Conservation (phyloP, 2,797 vertebrate genomes). For the Hyperoplus immaculatus region DNA sequence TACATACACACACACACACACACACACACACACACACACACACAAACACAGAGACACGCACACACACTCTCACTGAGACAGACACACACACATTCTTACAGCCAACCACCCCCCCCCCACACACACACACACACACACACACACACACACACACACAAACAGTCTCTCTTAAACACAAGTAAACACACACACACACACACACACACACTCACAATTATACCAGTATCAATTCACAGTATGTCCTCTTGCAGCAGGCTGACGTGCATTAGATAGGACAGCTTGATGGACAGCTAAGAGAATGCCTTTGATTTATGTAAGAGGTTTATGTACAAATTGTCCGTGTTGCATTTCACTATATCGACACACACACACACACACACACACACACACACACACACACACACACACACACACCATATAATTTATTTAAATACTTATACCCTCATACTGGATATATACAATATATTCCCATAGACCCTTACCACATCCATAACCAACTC, state of each 20-base stretch:
- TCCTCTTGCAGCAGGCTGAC: constrained; percentile 63
- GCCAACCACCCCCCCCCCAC: too few relatives aligned
- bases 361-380: background rate
- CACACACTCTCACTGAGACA: too few relatives aligned
- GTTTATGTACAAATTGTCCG: background rate
- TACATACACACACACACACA: too few relatives aligned
- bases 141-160: too few relatives aligned
- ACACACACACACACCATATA: background rate
- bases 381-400: constrained; percentile 3
- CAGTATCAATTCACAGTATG: constrained; percentile 42
- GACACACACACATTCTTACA: too few relatives aligned
- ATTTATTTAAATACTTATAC: background rate
- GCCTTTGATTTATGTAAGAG: constrained; percentile 24
- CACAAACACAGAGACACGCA: too few relatives aligned
- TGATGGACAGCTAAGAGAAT: constrained; percentile 39
- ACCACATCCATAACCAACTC: background rate
- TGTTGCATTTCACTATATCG: constrained; percentile 3
- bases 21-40: too few relatives aligned
- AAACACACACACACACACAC: constrained; percentile 9
- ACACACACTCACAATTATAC: constrained; percentile 22
- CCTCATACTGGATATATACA: background rate
- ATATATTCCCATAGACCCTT: background rate
- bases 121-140: too few relatives aligned
- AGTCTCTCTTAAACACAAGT: too few relatives aligned
- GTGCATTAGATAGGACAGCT: constrained; percentile 27